Evolutionary conservation across 2,888 invertebrate species (phyloP).

Genomic region (Tortrix viridana): DNA sequence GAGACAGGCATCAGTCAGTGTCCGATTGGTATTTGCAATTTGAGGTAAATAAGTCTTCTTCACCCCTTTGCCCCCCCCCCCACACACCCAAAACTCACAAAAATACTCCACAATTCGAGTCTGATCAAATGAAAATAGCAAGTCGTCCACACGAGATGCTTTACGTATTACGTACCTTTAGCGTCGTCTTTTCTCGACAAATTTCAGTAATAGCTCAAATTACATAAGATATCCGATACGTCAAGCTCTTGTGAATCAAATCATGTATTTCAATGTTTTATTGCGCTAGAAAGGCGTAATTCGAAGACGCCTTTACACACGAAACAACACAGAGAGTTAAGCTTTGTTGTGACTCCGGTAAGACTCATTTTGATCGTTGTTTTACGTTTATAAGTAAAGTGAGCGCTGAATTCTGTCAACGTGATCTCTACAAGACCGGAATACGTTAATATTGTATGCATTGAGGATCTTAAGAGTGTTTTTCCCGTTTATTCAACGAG

Average conservation of each 20-base stretch:
- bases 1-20: too few relatives aligned
- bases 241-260: conserved; percentile 28
- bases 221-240: conserved; percentile 25
- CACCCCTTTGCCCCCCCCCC: too few relatives aligned
- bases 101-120: background rate
- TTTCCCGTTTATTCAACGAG: conserved; percentile 14
- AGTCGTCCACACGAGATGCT: background rate
- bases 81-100: background rate
- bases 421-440: conserved; percentile 25
- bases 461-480: conserved; percentile 24
- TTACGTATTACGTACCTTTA: background rate
- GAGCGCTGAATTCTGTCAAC: conserved; percentile 35
- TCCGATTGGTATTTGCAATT: too few relatives aligned
- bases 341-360: conserved; percentile 1
- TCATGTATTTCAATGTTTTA: conserved; percentile 37
- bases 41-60: too few relatives aligned
- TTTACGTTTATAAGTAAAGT: conserved; percentile 17
- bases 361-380: background rate
- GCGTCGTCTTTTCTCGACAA: background rate
- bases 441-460: conserved; percentile 37
- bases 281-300: conserved; percentile 26
- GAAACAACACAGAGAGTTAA: background rate
- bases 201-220: conserved; percentile 22
- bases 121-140: conserved; percentile 19
- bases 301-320: conserved; percentile 20